These are phyloP conservation scores for Andrena marginata DNA, from an alignment of 2,888 invertebrate genomes.

Conservation along the genomic window DNA sequence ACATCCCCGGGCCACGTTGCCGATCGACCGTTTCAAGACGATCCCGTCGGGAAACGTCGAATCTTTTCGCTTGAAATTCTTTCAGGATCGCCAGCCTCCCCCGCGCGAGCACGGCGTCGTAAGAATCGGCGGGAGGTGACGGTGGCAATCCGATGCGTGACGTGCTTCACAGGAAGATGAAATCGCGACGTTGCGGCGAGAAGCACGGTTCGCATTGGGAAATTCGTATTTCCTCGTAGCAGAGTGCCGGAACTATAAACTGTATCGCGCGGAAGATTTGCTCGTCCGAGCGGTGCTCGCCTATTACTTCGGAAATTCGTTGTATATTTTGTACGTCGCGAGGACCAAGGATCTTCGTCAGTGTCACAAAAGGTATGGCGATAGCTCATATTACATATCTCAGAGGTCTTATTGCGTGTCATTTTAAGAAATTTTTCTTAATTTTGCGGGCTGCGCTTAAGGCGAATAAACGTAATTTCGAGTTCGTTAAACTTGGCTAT, in stretches of 20 bases:
- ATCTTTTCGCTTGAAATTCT: slow-evolving; percentile 44
- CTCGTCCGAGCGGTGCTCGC: neutral
- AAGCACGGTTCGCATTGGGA: slow-evolving; percentile 6
- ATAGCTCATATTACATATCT: neutral
- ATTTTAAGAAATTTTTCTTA: neutral
- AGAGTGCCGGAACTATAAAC: neutral
- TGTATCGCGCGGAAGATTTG: neutral
- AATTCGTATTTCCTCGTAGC: slow-evolving; percentile 14
- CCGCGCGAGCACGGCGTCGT: neutral
- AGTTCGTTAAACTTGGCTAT: neutral
- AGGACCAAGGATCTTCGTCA: slow-evolving; percentile 2
- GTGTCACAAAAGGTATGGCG: slow-evolving; percentile 22
- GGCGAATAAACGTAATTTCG: neutral
- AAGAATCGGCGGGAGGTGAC: neutral
- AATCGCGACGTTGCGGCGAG: slow-evolving; percentile 9
- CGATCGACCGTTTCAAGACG: neutral
- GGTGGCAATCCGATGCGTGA: slow-evolving; percentile 16
- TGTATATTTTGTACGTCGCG: neutral
- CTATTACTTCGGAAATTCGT: neutral
- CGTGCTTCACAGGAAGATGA: slow-evolving; percentile 40
- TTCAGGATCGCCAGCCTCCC: slow-evolving; percentile 32
- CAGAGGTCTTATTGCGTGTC: neutral
- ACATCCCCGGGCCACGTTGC: neutral
- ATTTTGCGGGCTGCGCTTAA: neutral
- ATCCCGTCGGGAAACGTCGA: slow-evolving; percentile 28